Conservation (phyloP, 2,888 invertebrate species). For the Teinopalpus imperialis region DNA sequence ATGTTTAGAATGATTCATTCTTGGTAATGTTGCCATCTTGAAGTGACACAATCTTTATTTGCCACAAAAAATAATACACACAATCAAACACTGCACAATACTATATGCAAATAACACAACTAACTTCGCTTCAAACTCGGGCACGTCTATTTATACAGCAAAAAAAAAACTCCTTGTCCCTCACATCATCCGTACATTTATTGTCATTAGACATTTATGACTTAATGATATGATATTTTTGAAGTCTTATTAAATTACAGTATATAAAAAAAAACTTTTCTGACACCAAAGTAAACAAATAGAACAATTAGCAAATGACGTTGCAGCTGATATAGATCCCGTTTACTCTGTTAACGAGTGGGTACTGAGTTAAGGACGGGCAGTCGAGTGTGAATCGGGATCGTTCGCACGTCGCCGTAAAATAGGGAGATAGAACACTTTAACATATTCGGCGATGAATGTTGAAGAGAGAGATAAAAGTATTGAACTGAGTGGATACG, state of each 20-base stretch:
- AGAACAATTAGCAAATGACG: constrained; percentile 41
- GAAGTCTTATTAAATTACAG: not conserved
- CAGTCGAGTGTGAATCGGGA: constrained; percentile 55
- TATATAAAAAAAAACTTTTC: constrained; percentile 4
- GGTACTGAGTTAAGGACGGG: constrained; percentile 59
- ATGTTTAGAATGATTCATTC: constrained; percentile 66
- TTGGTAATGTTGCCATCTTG: constrained; percentile 73
- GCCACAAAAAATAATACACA: constrained; percentile 30
- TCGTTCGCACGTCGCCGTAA: constrained; percentile 47
- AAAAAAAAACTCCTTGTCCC: constrained; percentile 25
- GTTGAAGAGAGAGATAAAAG: constrained; percentile 42
- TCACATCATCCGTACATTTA: constrained; percentile 25
- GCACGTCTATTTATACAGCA: constrained; percentile 39
- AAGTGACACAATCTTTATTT: constrained; percentile 19
- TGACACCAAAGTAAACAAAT: constrained; percentile 40
- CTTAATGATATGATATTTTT: constrained; percentile 7
- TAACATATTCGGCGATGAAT: constrained; percentile 35
- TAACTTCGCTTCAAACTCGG: constrained; percentile 38
- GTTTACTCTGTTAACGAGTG: constrained; percentile 44
- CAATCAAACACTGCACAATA: constrained; percentile 25
- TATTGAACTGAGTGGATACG: constrained; percentile 36
- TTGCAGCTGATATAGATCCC: constrained; percentile 36
- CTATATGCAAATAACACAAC: constrained; percentile 34
- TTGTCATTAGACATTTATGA: constrained; percentile 21
- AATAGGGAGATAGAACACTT: constrained; percentile 36